Base-by-base conservation (phyloP, 1,140 invertebrate species). In the Procambarus clarkii region DNA sequence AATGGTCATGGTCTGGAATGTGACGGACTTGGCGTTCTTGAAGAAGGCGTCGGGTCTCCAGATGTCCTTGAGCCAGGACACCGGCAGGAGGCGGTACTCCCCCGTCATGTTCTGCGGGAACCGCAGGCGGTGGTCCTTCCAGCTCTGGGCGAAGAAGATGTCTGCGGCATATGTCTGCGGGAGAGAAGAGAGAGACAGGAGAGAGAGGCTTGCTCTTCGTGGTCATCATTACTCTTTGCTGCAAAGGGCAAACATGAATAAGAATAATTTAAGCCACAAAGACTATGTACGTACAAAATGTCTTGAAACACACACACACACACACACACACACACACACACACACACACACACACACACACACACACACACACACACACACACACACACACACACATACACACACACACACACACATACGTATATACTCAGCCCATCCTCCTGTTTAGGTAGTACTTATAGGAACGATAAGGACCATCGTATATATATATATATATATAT, bases 141-240 rank as follows among this genome's bases (percentile, higher is more conserved):
- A 88, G 46, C 87, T 88, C 79, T 88, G 87, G 11, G 87, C 87
- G 64, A 88, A 88, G 87, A 88, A 88, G 64, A 88, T 88, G 60
- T 88, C 87, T 1, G 87, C 87, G 2, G 87, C 87, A 79, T 88
- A 88, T 4, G 87, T 88, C 87, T 88, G 87, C 45, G 78, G 3
- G 60, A 45, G 45, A 54, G 48, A 34, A 79, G 50, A 64, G 24
- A 34, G 60, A 64, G 58, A 48, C 3, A 45, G 24, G 24, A 54
- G n/a, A 44, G 48, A 24, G 79, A n/a, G 9, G 13, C 54, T 58
- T 58, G 54, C 11, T 58, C 11, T 58, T 7, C 11, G 54, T 7
- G 13, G 13, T 58, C 4, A 4, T 58, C 54, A 58, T 4, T 13
- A 7, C 11, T 58, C 54, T 58, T 13, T 58, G 4, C 5, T 7